A percentile compares a stretch with the other conserved stretches of the same genome.
Evolutionary conservation across 2,113 vertebrate species (phyloP).

Genomic region (Crotalus tigris): DNA sequence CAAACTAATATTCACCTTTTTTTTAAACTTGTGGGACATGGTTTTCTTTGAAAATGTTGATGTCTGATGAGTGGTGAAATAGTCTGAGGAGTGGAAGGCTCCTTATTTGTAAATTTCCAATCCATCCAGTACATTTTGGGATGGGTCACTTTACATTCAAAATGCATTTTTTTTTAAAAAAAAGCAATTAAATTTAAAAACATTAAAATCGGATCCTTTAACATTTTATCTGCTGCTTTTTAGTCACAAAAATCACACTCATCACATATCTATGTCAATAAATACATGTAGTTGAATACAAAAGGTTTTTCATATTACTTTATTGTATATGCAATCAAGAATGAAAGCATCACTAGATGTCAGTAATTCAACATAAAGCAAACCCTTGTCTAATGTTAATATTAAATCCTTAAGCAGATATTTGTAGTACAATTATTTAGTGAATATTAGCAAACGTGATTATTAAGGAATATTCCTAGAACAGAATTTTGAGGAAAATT

Average conservation of each 20-base stretch:
- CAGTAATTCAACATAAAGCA: not conserved
- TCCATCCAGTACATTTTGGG: not conserved
- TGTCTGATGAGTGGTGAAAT: not conserved
- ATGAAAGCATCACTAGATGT: not conserved
- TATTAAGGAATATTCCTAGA: not conserved
- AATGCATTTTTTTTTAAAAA: not conserved
- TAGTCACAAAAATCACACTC: not conserved
- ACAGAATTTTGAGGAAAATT: not conserved
- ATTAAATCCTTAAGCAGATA: not conserved
- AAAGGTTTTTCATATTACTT: not conserved
- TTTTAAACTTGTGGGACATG: not conserved
- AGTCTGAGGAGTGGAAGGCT: not conserved
- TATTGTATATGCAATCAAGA: not conserved
- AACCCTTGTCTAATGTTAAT: not conserved
- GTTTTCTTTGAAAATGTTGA: not conserved
- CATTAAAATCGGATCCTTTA: not conserved
- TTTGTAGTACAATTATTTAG: not conserved
- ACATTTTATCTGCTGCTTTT: not conserved
- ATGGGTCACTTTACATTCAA: not conserved
- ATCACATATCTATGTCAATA: not conserved
- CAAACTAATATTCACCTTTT: not conserved
- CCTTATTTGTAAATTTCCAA: not conserved
- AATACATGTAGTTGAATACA: not conserved
- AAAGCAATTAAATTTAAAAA: not conserved
- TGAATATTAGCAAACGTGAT: not conserved